These are phyloP conservation scores for Calcarius lapponicus DNA, from an alignment of 2,797 vertebrate genomes.

Conservation along the genomic window DNA sequence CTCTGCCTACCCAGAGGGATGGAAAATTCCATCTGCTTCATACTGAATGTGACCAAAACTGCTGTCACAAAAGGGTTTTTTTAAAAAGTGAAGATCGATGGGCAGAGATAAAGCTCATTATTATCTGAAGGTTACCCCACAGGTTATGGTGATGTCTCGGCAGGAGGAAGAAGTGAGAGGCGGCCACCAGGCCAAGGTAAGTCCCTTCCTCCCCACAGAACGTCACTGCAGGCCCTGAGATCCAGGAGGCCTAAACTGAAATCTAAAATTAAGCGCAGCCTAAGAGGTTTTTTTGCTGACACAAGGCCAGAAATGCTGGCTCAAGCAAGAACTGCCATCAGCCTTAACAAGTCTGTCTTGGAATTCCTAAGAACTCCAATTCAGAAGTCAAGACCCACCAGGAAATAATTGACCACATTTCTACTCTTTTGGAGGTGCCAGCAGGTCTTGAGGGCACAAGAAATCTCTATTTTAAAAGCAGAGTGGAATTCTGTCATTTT, in stretches of 20 bases:
- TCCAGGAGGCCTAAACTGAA: neutral
- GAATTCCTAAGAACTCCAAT: neutral
- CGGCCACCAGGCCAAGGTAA: neutral
- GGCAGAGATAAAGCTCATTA: conserved; percentile 41
- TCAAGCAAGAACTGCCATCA: neutral
- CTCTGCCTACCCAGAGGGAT: conserved; percentile 27
- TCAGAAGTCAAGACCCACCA: neutral
- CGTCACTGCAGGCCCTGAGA: neutral
- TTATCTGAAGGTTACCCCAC: conserved; percentile 19
- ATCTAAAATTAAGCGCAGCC: neutral
- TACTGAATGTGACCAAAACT: conserved; percentile 1
- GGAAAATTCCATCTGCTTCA: conserved; percentile 65
- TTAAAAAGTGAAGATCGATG: neutral
- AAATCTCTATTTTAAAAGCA: neutral
- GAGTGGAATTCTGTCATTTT: neutral
- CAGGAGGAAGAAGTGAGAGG: conserved; percentile 18
- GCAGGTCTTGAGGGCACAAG: neutral
- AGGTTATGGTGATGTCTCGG: neutral
- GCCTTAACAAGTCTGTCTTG: neutral
- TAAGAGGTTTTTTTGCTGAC: neutral
- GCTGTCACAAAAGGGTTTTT: conserved; percentile 1
- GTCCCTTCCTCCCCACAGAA: neutral
- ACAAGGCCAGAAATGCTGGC: neutral
- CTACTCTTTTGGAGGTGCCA: neutral
- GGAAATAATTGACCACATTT: neutral